Base-by-base conservation (phyloP, 2,113 vertebrate species). In the Heterochromis multidens region DNA sequence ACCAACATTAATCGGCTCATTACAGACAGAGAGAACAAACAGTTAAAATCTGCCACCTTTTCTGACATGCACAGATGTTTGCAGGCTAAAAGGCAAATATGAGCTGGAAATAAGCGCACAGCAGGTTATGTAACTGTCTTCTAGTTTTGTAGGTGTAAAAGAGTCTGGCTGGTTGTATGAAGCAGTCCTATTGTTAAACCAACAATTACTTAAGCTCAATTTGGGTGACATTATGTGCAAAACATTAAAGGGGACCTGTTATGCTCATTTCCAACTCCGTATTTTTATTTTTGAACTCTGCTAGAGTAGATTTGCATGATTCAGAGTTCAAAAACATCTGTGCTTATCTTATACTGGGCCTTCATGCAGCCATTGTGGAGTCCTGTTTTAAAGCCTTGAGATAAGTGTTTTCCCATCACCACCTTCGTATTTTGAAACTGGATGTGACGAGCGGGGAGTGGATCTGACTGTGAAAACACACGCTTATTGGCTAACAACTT, bases 161-260 rank as follows among this genome's bases (percentile, higher is more conserved):
- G 43, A 54, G 11, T 33, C 43, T 74, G 67, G 17, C 52, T 52
- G 4, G 10, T 70, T 46, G 27, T 31, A 1, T 52, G 19, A 31
- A 31, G 43, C 27, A 52, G 67, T 1, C 0, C 21, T 14, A 27
- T 54, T 54, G 46, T 74, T 74, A 74, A 49, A 52, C 25, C 17
- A 72, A 72, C 67, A 72, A 12, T 72, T 52, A 49, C 25, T 72
- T 31, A 19, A 21, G 67, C 43, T 31, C 31, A 29, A 33, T 19
- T 54, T 19, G 2, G 0, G 1, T 2, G 1, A 31, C 29, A 0
- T 19, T 0, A 46, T 27, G 23, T 9, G 3, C 14, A 65, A 9
- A 65, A 65, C n/a, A n/a, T n/a, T n/a, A n/a, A n/a, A n/a, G n/a
- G n/a, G n/a, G n/a, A n/a, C n/a, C n/a, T n/a, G n/a, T n/a, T n/a